Evolutionary conservation across 1,140 invertebrate genomes (phyloP).

Genomic region (Monomorium pharaonis): DNA sequence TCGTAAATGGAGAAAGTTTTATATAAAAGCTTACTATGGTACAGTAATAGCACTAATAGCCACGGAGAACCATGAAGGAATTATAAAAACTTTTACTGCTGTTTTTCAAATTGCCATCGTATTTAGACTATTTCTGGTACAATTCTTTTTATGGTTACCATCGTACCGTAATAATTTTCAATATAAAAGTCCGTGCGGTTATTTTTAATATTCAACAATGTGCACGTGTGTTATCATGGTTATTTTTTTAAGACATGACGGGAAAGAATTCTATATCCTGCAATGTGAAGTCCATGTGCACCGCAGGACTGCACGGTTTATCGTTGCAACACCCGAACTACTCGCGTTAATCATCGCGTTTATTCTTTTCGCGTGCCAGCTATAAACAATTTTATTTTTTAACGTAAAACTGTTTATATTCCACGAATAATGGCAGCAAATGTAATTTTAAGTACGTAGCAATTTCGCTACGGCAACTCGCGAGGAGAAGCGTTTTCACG

Average conservation of each 20-base stretch:
- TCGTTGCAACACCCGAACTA: background rate
- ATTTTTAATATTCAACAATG: background rate
- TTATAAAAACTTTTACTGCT: no score
- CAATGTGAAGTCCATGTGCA: background rate
- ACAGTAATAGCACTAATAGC: no score
- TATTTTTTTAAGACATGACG: background rate
- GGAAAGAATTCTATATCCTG: background rate
- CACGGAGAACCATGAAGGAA: no score
- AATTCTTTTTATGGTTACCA: no score
- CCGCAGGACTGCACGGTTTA: background rate
- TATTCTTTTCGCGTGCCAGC: background rate
- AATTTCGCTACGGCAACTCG: background rate
- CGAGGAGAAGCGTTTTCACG: background rate
- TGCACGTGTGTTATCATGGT: background rate
- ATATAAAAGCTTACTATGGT: no score
- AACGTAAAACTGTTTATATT: slow-evolving; percentile 14
- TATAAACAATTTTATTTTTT: slow-evolving; percentile 17
- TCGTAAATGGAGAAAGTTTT: no score
- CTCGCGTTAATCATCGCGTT: slow-evolving; percentile 7
- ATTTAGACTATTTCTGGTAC: no score
- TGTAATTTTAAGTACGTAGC: slow-evolving; percentile 8
- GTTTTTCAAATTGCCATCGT: no score
- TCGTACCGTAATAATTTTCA: no score
- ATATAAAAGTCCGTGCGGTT: no score
- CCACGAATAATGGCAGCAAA: background rate